A percentile compares a stretch with the other conserved stretches of the same genome.
These are phyloP conservation scores for Eumaeus atala DNA, from an alignment of 1,140 invertebrate species.

Conservation along the genomic window DNA sequence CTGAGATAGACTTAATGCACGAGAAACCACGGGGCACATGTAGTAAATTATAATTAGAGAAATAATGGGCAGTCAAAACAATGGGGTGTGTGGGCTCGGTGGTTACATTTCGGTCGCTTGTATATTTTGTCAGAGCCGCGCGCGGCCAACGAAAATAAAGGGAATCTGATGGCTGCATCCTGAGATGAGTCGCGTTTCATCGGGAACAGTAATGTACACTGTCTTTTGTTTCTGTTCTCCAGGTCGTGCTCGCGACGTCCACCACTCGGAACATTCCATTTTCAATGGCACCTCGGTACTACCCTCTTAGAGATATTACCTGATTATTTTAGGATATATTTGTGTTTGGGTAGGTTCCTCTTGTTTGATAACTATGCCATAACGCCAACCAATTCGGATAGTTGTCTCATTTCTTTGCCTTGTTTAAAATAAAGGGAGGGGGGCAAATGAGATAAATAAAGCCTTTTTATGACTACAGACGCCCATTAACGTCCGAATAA, in stretches of 20 bases:
- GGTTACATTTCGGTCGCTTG: conserved; percentile 58
- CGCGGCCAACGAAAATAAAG: conserved; percentile 51
- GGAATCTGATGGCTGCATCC: conserved; percentile 48
- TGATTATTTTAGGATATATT: no score
- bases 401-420: no score
- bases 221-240: background rate
- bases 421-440: no score
- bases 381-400: no score
- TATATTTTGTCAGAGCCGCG: conserved; percentile 60
- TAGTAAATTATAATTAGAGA: conserved; percentile 27
- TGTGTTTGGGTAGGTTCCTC: no score
- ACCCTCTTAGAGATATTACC: no score
- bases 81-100: conserved; percentile 43
- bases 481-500: no score
- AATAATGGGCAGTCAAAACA: conserved; percentile 47
- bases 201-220: background rate
- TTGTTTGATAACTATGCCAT: no score
- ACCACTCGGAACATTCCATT: no score
- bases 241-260: background rate
- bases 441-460: no score
- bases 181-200: conserved; percentile 18
- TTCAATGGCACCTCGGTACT: no score
- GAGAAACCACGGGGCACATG: background rate
- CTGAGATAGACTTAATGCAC: background rate
- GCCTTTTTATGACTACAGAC: no score